Base-by-base conservation (phyloP, 2,797 vertebrate species). In the Acanthiza pusilla region DNA sequence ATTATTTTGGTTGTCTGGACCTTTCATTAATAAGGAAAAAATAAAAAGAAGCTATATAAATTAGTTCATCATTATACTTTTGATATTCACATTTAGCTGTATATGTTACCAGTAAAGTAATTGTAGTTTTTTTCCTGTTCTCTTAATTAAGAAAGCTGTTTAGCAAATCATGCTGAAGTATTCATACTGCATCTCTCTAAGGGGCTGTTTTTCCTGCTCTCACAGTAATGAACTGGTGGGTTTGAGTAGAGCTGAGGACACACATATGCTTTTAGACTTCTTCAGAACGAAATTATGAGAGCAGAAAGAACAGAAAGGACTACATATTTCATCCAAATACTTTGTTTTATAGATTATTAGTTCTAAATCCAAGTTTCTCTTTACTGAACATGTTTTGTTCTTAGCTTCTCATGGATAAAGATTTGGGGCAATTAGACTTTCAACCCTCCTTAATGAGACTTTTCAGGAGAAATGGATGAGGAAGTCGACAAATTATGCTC, bases 391-490 rank as follows among this genome's bases (percentile, higher is more conserved):
- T 38, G 73, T 86, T 94, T 96, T 96, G 95, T 97, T 95, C 92
- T 78, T 70, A 40, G 85, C 38, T 85, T 91, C 48, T 91, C 92
- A 96, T 84, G 91, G 66, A 73, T 86, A 84, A 96, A 93, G 60
- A 75, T 70, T 61, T 67, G 50, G 55, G 43, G 62, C 88, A 97
- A 94, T 94, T 93, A 94, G 51, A 94, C 40, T 78, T 94, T 23
- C 51, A 89, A 54, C 16, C 16, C 61, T 89, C 34, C 71, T 78
- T 96, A 97, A 97, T 96, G 93, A 97, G 89, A 43, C 34, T 62
- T 72, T 66, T 90, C n/a, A 84, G 73, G 80, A 88, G 62, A 91
- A 87, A 82, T 10, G 48, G 86, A 62, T 36, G 74, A 86, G 60
- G 63, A 91, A 91, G 67, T 23, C 27, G 60, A 86, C 76, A 94